Evolutionary conservation across 2,797 vertebrate genomes (phyloP).

Genomic region (Trachurus trachurus): DNA sequence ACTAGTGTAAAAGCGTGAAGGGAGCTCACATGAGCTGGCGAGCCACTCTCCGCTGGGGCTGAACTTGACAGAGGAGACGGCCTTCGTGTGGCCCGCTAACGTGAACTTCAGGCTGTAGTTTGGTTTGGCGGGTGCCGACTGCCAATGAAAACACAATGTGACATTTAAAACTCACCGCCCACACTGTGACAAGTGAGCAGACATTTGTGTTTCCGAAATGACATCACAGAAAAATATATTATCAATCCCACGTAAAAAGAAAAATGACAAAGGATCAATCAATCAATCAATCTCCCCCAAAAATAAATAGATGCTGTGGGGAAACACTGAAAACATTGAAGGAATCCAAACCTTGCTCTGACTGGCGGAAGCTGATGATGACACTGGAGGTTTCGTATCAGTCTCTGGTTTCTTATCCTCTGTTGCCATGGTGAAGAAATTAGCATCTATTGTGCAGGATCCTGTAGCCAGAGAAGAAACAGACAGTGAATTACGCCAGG

Average conservation of each 20-base stretch:
- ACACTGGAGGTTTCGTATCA: slow-evolving; percentile 93
- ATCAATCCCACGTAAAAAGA: no score
- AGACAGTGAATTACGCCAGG: background rate
- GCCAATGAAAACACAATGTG: slow-evolving; percentile 31
- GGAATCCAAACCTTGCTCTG: slow-evolving; percentile 93
- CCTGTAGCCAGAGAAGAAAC: slow-evolving; percentile 17
- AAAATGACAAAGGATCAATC: no score
- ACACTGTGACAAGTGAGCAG: background rate
- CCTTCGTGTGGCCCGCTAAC: slow-evolving; percentile 97
- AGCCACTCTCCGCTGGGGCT: slow-evolving; percentile 99
- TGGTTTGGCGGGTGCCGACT: slow-evolving; percentile 96
- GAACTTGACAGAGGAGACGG: slow-evolving; percentile 98
- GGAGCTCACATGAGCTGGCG: slow-evolving; percentile 94
- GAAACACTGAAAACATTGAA: rapidly evolving
- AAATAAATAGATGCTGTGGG: background rate
- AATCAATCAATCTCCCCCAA: background rate
- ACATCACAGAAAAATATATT: background rate
- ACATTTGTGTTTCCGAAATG: background rate
- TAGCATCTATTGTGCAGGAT: slow-evolving; percentile 53
- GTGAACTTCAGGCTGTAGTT: slow-evolving; percentile 99
- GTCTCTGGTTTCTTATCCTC: slow-evolving; percentile 99
- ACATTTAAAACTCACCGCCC: background rate
- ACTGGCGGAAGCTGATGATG: slow-evolving; percentile 92
- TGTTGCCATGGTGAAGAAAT: slow-evolving; percentile 89
- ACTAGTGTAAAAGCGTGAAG: background rate